Percentiles rank a stretch among this genome's conserved stretches.
These are phyloP conservation scores for Tachina grossa DNA, from an alignment of 2,888 invertebrate genomes.

Conservation along the genomic window DNA sequence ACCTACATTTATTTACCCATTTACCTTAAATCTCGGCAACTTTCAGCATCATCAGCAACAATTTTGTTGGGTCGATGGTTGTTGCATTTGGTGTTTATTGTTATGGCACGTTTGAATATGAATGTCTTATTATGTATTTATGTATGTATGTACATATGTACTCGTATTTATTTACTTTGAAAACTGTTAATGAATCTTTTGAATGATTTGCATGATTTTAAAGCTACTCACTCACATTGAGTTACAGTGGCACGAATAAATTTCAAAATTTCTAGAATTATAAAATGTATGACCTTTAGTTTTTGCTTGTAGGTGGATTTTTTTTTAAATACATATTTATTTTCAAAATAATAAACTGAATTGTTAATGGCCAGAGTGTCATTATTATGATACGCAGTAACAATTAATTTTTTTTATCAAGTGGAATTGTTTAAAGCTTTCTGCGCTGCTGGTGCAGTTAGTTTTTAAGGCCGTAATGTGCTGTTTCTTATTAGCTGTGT, in stretches of 20 bases:
- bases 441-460: neutral
- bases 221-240: neutral
- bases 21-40: conserved; percentile 11
- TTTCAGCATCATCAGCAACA: neutral
- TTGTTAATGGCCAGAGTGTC: conserved; percentile 15
- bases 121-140: neutral
- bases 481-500: neutral
- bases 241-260: neutral
- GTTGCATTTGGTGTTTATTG: conserved; percentile 33
- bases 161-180: neutral
- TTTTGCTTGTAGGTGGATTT: conserved; percentile 5
- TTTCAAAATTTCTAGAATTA: neutral
- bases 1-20: conserved; percentile 19
- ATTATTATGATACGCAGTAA: conserved; percentile 36
- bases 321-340: conserved; percentile 4
- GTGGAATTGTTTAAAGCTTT: conserved; percentile 16
- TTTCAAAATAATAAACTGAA: conserved; percentile 18
- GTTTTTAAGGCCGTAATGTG: neutral
- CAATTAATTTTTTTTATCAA: conserved; percentile 8
- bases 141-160: too few relatives aligned
- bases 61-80: conserved; percentile 33
- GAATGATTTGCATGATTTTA: neutral
- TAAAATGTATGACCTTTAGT: neutral
- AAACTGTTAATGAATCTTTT: conserved; percentile 19
- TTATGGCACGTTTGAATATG: neutral